Conservation (phyloP, 2,888 invertebrate genomes). For the Gnatocerus cornutus region DNA sequence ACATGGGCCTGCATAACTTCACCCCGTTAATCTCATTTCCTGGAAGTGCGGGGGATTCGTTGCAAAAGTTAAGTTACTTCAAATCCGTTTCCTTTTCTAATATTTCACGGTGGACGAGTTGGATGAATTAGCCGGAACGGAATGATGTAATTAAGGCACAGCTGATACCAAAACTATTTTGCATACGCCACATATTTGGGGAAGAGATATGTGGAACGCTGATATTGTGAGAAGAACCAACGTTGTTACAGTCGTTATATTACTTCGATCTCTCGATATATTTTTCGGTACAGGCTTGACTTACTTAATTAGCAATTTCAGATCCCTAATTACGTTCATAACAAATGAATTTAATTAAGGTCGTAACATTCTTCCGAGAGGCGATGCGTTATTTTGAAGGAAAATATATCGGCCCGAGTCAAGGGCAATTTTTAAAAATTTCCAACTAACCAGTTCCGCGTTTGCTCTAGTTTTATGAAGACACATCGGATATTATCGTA, state of each 20-base stretch:
- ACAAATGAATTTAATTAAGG: too few relatives aligned
- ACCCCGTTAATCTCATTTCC: constrained; percentile 50
- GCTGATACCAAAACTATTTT: constrained; percentile 51
- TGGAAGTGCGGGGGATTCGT: constrained; percentile 44
- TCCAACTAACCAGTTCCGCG: too few relatives aligned
- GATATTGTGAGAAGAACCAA: background rate
- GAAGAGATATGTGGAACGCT: constrained; percentile 21
- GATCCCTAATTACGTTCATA: too few relatives aligned
- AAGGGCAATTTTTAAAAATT: too few relatives aligned
- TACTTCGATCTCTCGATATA: too few relatives aligned
- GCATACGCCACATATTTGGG: constrained; percentile 51
- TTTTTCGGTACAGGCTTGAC: too few relatives aligned
- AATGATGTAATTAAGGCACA: constrained; percentile 50
- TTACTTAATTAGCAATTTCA: too few relatives aligned
- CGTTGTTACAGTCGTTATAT: constrained; percentile 8
- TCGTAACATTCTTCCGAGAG: too few relatives aligned
- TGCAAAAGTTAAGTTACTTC: constrained; percentile 46
- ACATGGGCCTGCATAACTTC: constrained; percentile 15
- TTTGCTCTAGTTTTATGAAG: too few relatives aligned
- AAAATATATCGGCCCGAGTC: too few relatives aligned
- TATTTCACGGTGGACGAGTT: constrained; percentile 51
- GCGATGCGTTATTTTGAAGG: too few relatives aligned
- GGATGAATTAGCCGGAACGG: constrained; percentile 48
- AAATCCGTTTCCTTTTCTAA: constrained; percentile 51
- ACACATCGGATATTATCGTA: too few relatives aligned